Evolutionary conservation across 2,888 invertebrate species (phyloP).

Genomic region (Mesoligia furuncula): DNA sequence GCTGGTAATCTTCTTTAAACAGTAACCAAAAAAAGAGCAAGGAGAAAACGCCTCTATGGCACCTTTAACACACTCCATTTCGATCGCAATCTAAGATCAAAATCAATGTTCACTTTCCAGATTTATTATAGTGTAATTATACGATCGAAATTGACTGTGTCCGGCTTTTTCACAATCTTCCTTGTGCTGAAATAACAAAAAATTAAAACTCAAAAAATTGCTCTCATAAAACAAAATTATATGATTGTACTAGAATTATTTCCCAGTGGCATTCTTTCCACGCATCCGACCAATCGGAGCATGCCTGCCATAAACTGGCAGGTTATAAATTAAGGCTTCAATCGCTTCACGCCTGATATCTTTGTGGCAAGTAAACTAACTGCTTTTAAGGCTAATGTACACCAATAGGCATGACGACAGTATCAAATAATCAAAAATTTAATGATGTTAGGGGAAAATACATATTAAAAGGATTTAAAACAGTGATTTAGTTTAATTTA

Average conservation of each 20-base stretch:
- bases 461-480: too few relatives aligned
- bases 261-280: constrained; percentile 27
- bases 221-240: constrained; percentile 10
- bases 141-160: not conserved
- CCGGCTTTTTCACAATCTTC: not conserved
- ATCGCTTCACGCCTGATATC: constrained; percentile 43
- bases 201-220: not conserved
- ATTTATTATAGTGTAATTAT: not conserved
- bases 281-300: constrained; percentile 38
- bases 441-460: too few relatives aligned
- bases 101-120: not conserved
- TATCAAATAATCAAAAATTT: too few relatives aligned
- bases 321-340: constrained; percentile 21
- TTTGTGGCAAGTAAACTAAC: not conserved
- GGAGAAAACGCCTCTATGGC: not conserved
- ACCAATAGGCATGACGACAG: too few relatives aligned
- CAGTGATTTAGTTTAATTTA: too few relatives aligned
- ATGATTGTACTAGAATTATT: not conserved
- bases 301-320: constrained; percentile 32
- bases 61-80: too few relatives aligned
- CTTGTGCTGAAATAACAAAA: not conserved
- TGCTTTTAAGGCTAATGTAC: not conserved
- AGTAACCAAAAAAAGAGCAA: too few relatives aligned
- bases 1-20: too few relatives aligned
- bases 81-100: not conserved